Base-by-base conservation (phyloP, 2,113 vertebrate genomes). In the Hemiprocne comata region DNA sequence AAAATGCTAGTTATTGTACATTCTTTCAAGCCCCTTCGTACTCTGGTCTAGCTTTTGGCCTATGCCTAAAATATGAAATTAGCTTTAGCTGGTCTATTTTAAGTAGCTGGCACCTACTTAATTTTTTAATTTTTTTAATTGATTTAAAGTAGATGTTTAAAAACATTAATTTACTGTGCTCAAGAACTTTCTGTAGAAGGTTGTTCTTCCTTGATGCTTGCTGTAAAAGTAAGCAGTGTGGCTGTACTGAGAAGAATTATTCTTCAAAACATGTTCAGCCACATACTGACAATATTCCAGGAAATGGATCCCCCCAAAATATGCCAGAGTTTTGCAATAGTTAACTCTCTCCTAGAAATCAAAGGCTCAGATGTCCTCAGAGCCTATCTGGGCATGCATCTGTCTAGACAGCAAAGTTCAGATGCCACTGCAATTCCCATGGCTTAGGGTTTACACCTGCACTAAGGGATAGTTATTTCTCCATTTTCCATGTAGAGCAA, bases 401-500 rank as follows among this genome's bases (percentile, higher is more conserved):
- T 70, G 17, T 55, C 24, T 34, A 65, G 26, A 42, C 29, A 76
- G 64, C 54, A 70, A 86, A 89, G 44, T 77, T 86, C 54, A 61
- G 58, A 11, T 80, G 73, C 12, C 4, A 12, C 46, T 73, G 58
- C 17, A 76, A 18, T 76, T 69, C 58, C 54, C 34, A 10, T 29
- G 20, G 33, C 50, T 87, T 33, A 51, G 40, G 51, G 54, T 76
- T 89, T 65, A 70, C 33, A 28, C 4, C 16, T 50, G 36, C 31
- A 36, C 7, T 44, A 36, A 46, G 36, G 44, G 8, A 53, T 57
- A 25, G 44, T 79, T 86, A 58, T 73, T 80, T 17, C 46, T 70
- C 42, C 18, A 6, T 73, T 72, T 84, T 36, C 66, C 20, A 38
- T 0, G 0, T 0, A 53, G 24, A 7, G 54, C 40, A 61, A 79